Evolutionary conservation across 2,113 vertebrate genomes (phyloP).

Genomic region (Phyllostomus discolor): DNA sequence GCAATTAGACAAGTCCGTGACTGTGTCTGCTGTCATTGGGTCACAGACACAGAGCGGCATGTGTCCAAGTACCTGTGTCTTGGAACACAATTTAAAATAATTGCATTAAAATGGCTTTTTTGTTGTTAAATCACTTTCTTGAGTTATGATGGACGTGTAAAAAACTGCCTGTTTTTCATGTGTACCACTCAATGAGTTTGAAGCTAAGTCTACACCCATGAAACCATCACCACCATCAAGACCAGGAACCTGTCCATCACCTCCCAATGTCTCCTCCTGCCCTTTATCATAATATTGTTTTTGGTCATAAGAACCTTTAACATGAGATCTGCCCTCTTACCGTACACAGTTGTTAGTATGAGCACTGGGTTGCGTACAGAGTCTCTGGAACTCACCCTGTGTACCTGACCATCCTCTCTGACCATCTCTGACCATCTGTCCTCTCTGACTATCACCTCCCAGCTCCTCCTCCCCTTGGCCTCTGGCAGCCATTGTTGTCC

Average conservation of each 20-base stretch:
- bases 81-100: neutral
- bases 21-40: too few relatives aligned
- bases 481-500: rapidly evolving
- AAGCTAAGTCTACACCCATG: too few relatives aligned
- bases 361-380: neutral
- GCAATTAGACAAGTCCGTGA: neutral
- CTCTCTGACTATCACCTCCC: neutral
- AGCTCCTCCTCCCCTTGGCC: too few relatives aligned
- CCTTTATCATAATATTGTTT: too few relatives aligned
- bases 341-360: rapidly evolving
- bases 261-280: too few relatives aligned
- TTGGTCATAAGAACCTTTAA: neutral
- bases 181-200: too few relatives aligned
- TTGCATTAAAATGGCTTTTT: neutral
- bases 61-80: neutral
- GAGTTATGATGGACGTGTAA: neutral
- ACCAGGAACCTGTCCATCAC: too few relatives aligned
- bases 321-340: neutral
- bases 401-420: too few relatives aligned
- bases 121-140: neutral
- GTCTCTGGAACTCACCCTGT: neutral
- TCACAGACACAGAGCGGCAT: neutral
- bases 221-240: too few relatives aligned
- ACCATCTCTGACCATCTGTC: too few relatives aligned
- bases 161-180: neutral